Base-by-base conservation (phyloP, 2,113 vertebrate species). In the Archocentrus centrarchus region DNA sequence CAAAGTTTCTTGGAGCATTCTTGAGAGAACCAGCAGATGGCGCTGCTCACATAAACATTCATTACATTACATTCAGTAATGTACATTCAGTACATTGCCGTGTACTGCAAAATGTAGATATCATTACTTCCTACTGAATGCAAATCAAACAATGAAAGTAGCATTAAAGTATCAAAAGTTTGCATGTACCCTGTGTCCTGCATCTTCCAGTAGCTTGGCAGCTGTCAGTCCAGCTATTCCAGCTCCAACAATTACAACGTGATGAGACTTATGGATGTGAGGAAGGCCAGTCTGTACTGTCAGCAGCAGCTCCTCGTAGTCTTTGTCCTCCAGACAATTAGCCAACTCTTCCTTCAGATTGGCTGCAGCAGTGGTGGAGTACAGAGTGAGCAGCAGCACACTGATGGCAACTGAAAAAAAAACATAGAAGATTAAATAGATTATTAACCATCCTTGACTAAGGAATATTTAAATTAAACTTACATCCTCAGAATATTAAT, bases 141-240 rank as follows among this genome's bases (percentile, higher is more conserved):
- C 17, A 47, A 32, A 47, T 15, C 17, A 61, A 30, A 77, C 2
- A 18, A 14, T 14, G 18, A 47, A 32, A 55, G 7, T 20, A 27
- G 6, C 22, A n/a, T 78, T 0, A 44, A 0, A 2, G 11, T 53
- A 1, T 15, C 18, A 14, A 53, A 55, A 15, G 2, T 3, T 6
- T 27, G 3, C 11, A 37, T 87, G 0, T 80, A 88, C 89, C 93
- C 76, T 37, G 91, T 91, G 90, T 92, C 94, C 85, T 85, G 93
- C 88, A 7, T 87, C 89, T 3, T 88, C 59, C 47, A 93, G 68
- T 3, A 93, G 18, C 20, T 80, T 84, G n/a, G 92, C 89, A 1
- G 92, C 89, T 0, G 84, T 91, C 59, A 92, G 82, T 64, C 24
- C 24, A 24, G 24, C 24, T 24, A 24, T 24, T 24, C 24, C 24